Percentiles rank a stretch among this genome's conserved stretches.
Conservation (phyloP, 2,888 invertebrate genomes). For the Calameuta idolon region DNA sequence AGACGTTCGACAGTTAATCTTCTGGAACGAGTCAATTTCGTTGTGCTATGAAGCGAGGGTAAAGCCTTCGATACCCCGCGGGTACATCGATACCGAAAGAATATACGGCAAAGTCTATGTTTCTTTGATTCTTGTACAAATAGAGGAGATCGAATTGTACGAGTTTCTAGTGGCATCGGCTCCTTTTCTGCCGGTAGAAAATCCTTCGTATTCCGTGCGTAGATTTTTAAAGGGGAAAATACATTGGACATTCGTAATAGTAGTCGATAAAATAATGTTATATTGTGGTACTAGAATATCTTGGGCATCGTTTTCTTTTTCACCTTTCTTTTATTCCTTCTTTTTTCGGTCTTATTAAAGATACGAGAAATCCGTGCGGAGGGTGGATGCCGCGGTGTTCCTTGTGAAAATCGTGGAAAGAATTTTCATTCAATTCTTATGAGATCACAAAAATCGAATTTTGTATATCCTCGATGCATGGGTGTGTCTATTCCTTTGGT, state of each 20-base stretch:
- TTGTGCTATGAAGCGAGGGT: conserved; percentile 50
- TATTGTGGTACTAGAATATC: background rate
- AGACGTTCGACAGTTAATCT: conserved; percentile 41
- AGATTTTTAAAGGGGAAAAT: background rate
- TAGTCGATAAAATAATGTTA: background rate
- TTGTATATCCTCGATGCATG: conserved; percentile 15
- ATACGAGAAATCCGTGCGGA: background rate
- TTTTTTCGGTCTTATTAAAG: background rate
- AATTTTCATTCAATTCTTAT: conserved; percentile 52
- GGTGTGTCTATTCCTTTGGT: conserved; percentile 15
- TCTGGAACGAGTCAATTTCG: conserved; percentile 55
- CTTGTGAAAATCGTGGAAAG: conserved; percentile 29
- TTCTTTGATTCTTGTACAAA: background rate
- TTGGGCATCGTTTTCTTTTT: background rate
- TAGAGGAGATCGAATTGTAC: background rate
- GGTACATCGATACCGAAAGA: background rate
- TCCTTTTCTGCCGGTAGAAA: background rate
- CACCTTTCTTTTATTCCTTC: background rate
- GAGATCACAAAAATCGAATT: conserved; percentile 48
- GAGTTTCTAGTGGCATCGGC: background rate
- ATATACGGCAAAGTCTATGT: background rate
- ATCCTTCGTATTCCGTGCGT: background rate
- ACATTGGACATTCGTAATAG: background rate
- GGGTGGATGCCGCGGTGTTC: background rate
- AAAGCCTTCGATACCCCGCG: conserved; percentile 42